Percentiles rank a stretch among this genome's conserved stretches.
Conservation (phyloP, 2,888 invertebrate species). For the Seladonia tumulorum region DNA sequence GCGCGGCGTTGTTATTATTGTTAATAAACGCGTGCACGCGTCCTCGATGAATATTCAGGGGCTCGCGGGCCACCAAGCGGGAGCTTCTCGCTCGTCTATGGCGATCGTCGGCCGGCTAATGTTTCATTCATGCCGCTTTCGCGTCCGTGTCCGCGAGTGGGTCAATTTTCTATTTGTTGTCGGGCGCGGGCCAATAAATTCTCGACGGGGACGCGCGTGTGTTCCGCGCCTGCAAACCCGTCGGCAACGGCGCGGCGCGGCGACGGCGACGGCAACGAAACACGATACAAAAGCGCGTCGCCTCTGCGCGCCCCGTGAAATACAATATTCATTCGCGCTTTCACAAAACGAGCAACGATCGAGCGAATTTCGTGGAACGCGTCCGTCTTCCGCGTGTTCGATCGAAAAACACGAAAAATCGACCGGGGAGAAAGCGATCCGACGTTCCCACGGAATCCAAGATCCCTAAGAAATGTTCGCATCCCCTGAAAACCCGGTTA, state of each 20-base stretch:
- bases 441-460: neutral
- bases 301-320: slow-evolving; percentile 25
- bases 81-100: slow-evolving; percentile 46
- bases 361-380: slow-evolving; percentile 26
- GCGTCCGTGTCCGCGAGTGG: neutral
- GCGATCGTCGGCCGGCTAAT: slow-evolving; percentile 51
- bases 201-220: neutral
- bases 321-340: slow-evolving; percentile 32
- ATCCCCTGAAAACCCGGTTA: no score
- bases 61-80: slow-evolving; percentile 19
- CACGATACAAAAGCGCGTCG: slow-evolving; percentile 21
- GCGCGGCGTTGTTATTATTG: slow-evolving; percentile 53
- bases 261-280: slow-evolving; percentile 23
- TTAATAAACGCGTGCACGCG: slow-evolving; percentile 36
- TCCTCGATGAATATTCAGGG: slow-evolving; percentile 72
- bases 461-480: neutral
- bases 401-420: neutral
- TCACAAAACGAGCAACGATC: slow-evolving; percentile 20
- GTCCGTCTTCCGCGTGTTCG: slow-evolving; percentile 3
- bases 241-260: no score
- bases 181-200: neutral
- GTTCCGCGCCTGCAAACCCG: neutral
- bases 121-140: slow-evolving; percentile 53
- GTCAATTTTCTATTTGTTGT: slow-evolving; percentile 8
- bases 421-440: neutral